These are phyloP conservation scores for Scarus forsteni DNA, from an alignment of 2,797 vertebrate genomes.

Conservation along the genomic window DNA sequence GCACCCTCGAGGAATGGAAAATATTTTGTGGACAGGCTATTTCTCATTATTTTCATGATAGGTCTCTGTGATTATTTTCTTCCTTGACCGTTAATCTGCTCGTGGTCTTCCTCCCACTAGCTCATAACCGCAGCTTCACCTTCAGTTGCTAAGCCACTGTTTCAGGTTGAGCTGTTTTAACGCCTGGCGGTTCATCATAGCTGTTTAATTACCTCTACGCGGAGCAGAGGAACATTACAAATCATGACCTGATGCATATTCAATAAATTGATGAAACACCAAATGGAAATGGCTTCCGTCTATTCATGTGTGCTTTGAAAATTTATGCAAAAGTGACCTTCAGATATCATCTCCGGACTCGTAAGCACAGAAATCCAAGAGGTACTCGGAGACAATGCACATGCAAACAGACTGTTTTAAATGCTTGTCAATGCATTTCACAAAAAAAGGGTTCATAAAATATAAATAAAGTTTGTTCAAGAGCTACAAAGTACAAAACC, in stretches of 20 bases:
- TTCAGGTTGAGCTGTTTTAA: constrained; percentile 76
- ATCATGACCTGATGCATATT: constrained; percentile 71
- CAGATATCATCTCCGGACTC: constrained; percentile 11
- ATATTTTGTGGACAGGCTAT: constrained; percentile 34
- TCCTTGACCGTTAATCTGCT: constrained; percentile 54
- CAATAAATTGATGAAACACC: constrained; percentile 70
- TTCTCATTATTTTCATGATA: constrained; percentile 48
- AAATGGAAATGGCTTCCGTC: constrained; percentile 41
- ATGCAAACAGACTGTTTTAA: constrained; percentile 17
- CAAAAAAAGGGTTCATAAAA: constrained; percentile 8
- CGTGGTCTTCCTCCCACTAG: constrained; percentile 24
- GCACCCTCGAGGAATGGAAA: constrained; percentile 54
- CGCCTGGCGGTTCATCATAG: constrained; percentile 63
- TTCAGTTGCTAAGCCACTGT: constrained; percentile 58
- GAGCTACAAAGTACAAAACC: constrained; percentile 9
- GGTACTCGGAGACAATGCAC: constrained; percentile 6
- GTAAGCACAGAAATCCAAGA: constrained; percentile 20
- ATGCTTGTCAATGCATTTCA: constrained; percentile 19
- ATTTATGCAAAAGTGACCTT: constrained; percentile 63
- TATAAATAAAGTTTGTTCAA: constrained; percentile 21
- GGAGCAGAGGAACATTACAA: constrained; percentile 49
- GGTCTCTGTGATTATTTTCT: constrained; percentile 48
- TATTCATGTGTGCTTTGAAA: constrained; percentile 42
- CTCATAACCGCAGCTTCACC: constrained; percentile 48
- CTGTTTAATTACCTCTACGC: constrained; percentile 75